phyloP scores from a whole-genome alignment of 1,140 invertebrate genomes.

The Drosophila bocqueti region DNA sequence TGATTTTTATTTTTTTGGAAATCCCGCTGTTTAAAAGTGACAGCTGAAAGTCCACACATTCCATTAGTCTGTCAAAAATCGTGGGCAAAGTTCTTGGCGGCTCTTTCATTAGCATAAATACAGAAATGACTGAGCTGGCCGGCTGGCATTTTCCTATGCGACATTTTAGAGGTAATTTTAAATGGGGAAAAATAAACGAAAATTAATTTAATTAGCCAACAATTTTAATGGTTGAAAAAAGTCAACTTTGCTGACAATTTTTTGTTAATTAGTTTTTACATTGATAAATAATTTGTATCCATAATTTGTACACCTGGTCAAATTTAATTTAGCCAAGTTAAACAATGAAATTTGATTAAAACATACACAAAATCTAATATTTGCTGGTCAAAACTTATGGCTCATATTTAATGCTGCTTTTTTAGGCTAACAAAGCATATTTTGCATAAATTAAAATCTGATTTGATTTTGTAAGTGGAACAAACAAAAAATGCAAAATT shows the following conservation, averaged over 20 bases:
- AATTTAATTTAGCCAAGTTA: slow-evolving; percentile 8
- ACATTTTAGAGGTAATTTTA: slow-evolving; percentile 31
- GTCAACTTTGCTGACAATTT: neutral
- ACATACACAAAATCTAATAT: neutral
- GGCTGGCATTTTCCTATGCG: slow-evolving; percentile 5
- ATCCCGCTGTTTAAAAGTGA: slow-evolving; percentile 51
- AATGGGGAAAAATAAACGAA: slow-evolving; percentile 19
- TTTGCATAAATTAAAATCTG: slow-evolving; percentile 24
- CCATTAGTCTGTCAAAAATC: slow-evolving; percentile 51
- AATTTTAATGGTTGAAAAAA: neutral
- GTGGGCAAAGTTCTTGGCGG: slow-evolving; percentile 24
- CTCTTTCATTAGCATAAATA: slow-evolving; percentile 41
- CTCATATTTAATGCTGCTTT: slow-evolving; percentile 4
- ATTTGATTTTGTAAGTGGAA: slow-evolving; percentile 2
- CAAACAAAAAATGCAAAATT: slow-evolving; percentile 10
- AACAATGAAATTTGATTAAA: slow-evolving; percentile 6
- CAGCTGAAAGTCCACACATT: slow-evolving; percentile 56
- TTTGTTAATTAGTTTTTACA: slow-evolving; percentile 11
- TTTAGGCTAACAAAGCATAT: neutral
- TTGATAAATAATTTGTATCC: neutral
- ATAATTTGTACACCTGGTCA: neutral
- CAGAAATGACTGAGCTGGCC: slow-evolving; percentile 10
- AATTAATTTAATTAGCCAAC: slow-evolving; percentile 29
- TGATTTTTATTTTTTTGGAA: neutral
- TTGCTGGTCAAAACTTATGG: slow-evolving; percentile 4